A percentile compares a stretch with the other conserved stretches of the same genome.
Evolutionary conservation across 2,888 invertebrate species (phyloP).

Genomic region (Eupithecia vulgata): DNA sequence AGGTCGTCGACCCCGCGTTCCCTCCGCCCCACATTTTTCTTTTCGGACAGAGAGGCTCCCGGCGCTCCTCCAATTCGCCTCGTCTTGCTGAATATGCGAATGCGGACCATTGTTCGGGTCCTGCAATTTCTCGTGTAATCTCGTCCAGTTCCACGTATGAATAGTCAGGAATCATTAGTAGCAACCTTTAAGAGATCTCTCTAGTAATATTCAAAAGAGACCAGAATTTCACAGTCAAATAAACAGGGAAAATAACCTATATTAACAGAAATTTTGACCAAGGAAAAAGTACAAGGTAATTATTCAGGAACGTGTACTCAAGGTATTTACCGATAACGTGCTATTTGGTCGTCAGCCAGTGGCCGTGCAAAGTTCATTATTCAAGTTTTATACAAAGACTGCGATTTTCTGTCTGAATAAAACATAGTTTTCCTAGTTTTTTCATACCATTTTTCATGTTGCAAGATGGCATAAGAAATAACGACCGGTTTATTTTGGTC

Average conservation of each 20-base stretch:
- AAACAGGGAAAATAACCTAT: neutral
- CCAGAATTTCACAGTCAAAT: neutral
- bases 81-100: conserved; percentile 73
- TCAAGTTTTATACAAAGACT: conserved; percentile 50
- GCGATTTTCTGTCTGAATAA: conserved; percentile 55
- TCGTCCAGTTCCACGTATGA: conserved; percentile 54
- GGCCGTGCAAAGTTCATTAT: conserved; percentile 46
- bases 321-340: conserved; percentile 33
- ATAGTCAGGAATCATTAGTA: conserved; percentile 30
- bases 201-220: neutral
- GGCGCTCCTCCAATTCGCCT: conserved; percentile 68
- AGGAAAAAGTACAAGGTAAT: neutral
- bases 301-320: conserved; percentile 17
- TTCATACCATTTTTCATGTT: conserved; percentile 26
- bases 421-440: conserved; percentile 48
- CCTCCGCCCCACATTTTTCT: conserved; percentile 78
- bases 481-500: conserved; percentile 50
- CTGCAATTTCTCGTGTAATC: conserved; percentile 78
- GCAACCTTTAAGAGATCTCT: neutral
- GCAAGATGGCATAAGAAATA: conserved; percentile 30
- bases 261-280: neutral
- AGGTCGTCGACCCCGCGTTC: conserved; percentile 73
- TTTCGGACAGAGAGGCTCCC: conserved; percentile 75
- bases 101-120: conserved; percentile 72
- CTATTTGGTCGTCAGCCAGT: conserved; percentile 40